These are phyloP conservation scores for Allygus modestus DNA, from an alignment of 2,888 invertebrate genomes.

Conservation along the genomic window DNA sequence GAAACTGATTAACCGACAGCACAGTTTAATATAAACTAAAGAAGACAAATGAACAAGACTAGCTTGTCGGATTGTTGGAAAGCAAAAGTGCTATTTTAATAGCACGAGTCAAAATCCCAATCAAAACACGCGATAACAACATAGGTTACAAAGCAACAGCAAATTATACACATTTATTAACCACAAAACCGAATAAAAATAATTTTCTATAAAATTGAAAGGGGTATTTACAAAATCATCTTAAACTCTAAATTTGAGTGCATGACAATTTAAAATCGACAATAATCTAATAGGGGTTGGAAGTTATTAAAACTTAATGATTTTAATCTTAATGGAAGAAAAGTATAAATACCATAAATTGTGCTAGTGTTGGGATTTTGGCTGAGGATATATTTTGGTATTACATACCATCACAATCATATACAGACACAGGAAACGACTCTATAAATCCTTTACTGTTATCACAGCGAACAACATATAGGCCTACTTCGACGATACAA, in stretches of 20 bases:
- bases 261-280: background rate
- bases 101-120: slow-evolving; percentile 36
- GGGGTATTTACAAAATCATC: too few species aligned
- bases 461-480: slow-evolving; percentile 15
- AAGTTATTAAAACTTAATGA: background rate
- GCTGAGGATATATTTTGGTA: background rate
- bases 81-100: background rate
- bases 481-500: slow-evolving; percentile 2
- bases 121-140: background rate
- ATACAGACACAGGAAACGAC: background rate
- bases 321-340: too few species aligned
- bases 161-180: too few species aligned
- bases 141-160: background rate
- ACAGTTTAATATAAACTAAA: slow-evolving; percentile 48
- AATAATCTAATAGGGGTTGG: background rate
- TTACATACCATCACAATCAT: slow-evolving; percentile 32
- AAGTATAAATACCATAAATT: background rate
- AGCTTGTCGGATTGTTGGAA: background rate
- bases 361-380: slow-evolving; percentile 17
- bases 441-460: background rate
- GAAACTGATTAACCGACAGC: background rate
- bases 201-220: too few species aligned
- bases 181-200: too few species aligned
- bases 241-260: background rate
- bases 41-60: background rate